These are phyloP conservation scores for Heliocidaris erythrogramma DNA, from an alignment of 35 echinoderm and acorn worm species.

Conservation along the genomic window DNA sequence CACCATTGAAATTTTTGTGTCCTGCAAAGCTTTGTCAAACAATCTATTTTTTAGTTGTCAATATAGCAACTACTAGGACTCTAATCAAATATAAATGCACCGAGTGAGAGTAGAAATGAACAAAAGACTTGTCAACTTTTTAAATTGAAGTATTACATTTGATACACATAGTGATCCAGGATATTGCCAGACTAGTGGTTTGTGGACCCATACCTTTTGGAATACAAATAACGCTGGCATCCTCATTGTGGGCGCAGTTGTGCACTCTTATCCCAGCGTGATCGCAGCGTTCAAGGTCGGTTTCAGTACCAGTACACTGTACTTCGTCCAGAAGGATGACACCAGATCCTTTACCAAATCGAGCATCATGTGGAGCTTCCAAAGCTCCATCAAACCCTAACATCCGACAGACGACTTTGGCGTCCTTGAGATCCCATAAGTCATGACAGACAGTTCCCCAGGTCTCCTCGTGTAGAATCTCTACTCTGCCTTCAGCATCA, in stretches of 20 bases:
- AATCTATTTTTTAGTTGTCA: too few species aligned
- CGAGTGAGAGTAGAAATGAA: too few species aligned
- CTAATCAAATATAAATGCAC: too few species aligned
- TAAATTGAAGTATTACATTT: too few species aligned
- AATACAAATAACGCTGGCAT: neutral
- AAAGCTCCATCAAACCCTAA: neutral
- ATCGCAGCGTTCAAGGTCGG: neutral
- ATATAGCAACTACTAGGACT: too few species aligned
- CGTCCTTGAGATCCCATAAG: neutral
- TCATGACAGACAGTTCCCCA: neutral
- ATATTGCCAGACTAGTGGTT: too few species aligned
- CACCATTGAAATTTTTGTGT: too few species aligned
- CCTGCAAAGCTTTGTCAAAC: too few species aligned
- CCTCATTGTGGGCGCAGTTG: neutral
- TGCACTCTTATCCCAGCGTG: neutral
- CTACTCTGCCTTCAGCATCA: neutral
- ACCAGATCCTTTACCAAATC: neutral
- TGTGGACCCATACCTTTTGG: neutral
- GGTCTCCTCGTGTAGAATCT: neutral
- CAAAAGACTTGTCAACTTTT: too few species aligned
- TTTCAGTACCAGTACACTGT: neutral
- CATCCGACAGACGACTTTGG: neutral
- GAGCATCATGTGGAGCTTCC: neutral
- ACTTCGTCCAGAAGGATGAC: neutral
- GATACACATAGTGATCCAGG: too few species aligned